Evolutionary conservation across 2,797 vertebrate species (phyloP).

Genomic region (Phrynocephalus vlangalii): DNA sequence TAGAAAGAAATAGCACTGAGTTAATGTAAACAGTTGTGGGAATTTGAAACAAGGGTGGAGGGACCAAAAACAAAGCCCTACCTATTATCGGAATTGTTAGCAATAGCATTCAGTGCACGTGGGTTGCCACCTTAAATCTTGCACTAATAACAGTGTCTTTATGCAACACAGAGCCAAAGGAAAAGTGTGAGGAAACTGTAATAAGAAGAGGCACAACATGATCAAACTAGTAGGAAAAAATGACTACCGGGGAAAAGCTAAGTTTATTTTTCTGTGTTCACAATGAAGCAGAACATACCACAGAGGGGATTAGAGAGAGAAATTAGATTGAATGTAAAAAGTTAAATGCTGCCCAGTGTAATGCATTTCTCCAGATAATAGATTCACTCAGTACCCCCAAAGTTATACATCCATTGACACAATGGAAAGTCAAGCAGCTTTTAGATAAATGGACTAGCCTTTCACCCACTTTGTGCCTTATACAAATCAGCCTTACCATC

Average conservation of each 20-base stretch:
- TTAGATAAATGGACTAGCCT: neutral
- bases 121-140: constrained; percentile 21
- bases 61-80: neutral
- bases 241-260: constrained; percentile 8
- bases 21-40: constrained; percentile 25
- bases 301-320: constrained; percentile 28
- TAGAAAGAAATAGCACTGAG: constrained; percentile 23
- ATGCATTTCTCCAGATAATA: constrained; percentile 29
- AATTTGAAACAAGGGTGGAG: neutral
- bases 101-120: neutral
- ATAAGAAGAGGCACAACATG: constrained; percentile 16
- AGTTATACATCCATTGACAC: neutral
- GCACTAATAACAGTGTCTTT: constrained; percentile 34
- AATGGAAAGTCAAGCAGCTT: constrained; percentile 32
- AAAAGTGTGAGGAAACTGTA: constrained; percentile 30
- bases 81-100: constrained; percentile 9
- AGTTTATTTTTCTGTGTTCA: constrained; percentile 30
- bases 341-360: constrained; percentile 11
- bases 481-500: constrained; percentile 28
- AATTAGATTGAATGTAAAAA: constrained; percentile 44
- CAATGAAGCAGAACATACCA: constrained; percentile 11
- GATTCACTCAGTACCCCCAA: constrained; percentile 17
- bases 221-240: constrained; percentile 36
- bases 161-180: constrained; percentile 22
- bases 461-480: constrained; percentile 12